Conservation (phyloP, 1,140 invertebrate species). For the Drosophila asahinai region DNA sequence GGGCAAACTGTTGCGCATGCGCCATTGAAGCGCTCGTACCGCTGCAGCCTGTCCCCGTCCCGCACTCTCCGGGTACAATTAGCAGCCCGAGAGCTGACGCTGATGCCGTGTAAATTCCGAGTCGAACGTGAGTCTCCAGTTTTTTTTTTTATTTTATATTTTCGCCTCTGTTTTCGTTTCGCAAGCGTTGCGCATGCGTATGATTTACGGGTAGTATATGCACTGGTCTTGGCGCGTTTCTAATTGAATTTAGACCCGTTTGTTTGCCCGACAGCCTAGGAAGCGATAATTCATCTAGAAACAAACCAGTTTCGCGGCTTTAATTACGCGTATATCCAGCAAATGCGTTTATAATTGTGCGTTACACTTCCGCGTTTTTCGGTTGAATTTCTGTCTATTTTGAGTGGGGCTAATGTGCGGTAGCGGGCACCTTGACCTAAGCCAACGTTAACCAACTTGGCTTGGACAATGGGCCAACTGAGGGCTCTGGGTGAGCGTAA, state of each 20-base stretch:
- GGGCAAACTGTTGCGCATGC: conserved; percentile 72
- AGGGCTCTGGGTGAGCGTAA: conserved; percentile 48
- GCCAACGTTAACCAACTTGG: conserved; percentile 30
- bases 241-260: conserved; percentile 52
- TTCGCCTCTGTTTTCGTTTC: conserved; percentile 32
- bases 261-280: conserved; percentile 31
- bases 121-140: conserved; percentile 30
- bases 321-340: conserved; percentile 36
- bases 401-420: conserved; percentile 6
- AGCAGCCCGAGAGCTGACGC: conserved; percentile 25
- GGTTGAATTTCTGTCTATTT: background rate
- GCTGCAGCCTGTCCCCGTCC: conserved; percentile 19
- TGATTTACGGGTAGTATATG: conserved; percentile 21
- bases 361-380: conserved; percentile 47
- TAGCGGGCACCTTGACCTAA: conserved; percentile 51
- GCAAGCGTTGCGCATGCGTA: conserved; percentile 55
- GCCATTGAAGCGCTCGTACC: conserved; percentile 42
- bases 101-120: conserved; percentile 36
- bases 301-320: conserved; percentile 44
- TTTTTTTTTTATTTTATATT: background rate
- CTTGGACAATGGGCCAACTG: background rate
- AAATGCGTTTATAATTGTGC: conserved; percentile 52
- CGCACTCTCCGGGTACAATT: conserved; percentile 26
- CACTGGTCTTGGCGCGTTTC: conserved; percentile 41
- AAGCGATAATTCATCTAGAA: conserved; percentile 37